phyloP scores from a whole-genome alignment of 30 jellyfish, hydroid and myxozoan genomes.

The Clytia hemisphaerica region DNA sequence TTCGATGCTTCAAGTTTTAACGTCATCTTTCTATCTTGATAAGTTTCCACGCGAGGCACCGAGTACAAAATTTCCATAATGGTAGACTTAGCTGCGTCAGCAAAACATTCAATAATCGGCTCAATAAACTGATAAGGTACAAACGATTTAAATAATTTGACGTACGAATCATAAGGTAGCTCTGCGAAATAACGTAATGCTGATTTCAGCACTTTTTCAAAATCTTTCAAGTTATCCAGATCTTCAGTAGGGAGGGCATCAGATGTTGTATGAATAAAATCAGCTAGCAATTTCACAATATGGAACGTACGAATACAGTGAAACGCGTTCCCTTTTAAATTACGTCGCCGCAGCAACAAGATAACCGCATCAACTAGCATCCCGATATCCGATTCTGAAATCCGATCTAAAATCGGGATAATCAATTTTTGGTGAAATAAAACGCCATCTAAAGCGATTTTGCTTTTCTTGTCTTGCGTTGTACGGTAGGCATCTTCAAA shows the following conservation, averaged over 20 bases:
- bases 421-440: constrained; percentile 41
- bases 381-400: constrained; percentile 39
- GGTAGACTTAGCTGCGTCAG: neutral
- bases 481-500: neutral
- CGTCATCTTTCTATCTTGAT: neutral
- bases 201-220: constrained; percentile 23
- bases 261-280: constrained; percentile 25
- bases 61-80: neutral
- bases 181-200: constrained; percentile 40
- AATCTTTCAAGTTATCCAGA: neutral
- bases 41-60: neutral
- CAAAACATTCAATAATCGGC: constrained; percentile 21
- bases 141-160: constrained; percentile 44
- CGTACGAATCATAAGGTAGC: constrained; percentile 44
- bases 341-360: constrained; percentile 43
- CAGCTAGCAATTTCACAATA: constrained; percentile 62
- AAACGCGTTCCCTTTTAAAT: constrained; percentile 84
- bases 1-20: constrained; percentile 14
- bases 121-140: constrained; percentile 52
- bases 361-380: constrained; percentile 54
- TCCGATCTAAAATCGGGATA: constrained; percentile 29
- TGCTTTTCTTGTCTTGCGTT: constrained; percentile 33
- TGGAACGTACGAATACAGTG: constrained; percentile 90
- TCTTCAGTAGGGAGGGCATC: neutral
- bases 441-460: constrained; percentile 66